Evolutionary conservation across 2,888 invertebrate species (phyloP).

Genomic region (Netelia melanura): DNA sequence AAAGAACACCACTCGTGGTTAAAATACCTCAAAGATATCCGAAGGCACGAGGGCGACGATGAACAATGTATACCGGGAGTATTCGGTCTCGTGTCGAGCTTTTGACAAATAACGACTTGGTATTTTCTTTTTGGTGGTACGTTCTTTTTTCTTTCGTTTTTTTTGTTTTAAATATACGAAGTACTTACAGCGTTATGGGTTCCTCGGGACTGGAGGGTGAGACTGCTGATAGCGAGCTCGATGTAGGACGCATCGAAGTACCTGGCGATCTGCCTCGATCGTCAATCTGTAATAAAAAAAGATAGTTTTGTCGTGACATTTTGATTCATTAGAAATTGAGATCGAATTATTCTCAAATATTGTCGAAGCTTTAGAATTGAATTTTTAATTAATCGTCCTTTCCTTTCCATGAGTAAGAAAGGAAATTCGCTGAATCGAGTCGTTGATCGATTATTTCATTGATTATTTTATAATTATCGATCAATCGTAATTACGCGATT

Average conservation of each 20-base stretch:
- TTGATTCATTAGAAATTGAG: too few relatives aligned
- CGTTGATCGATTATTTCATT: too few relatives aligned
- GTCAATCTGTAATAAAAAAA: slow-evolving; percentile 79
- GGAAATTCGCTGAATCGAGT: too few relatives aligned
- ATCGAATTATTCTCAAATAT: too few relatives aligned
- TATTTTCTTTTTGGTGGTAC: slow-evolving; percentile 22
- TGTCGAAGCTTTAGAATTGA: too few relatives aligned
- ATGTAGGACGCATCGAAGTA: slow-evolving; percentile 81
- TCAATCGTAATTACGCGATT: too few relatives aligned
- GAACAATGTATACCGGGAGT: slow-evolving; percentile 30
- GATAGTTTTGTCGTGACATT: background rate
- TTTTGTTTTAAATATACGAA: slow-evolving; percentile 47
- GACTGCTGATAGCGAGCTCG: slow-evolving; percentile 74
- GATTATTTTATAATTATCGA: too few relatives aligned
- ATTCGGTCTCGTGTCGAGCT: slow-evolving; percentile 39
- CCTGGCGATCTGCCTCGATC: slow-evolving; percentile 83
- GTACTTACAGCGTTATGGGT: slow-evolving; percentile 83
- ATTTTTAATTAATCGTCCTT: too few relatives aligned
- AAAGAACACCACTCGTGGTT: slow-evolving; percentile 55
- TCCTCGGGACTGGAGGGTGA: slow-evolving; percentile 83
- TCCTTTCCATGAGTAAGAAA: too few relatives aligned
- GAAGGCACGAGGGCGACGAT: slow-evolving; percentile 23
- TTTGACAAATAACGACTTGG: slow-evolving; percentile 24
- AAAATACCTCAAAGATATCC: slow-evolving; percentile 55
- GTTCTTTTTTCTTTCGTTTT: background rate